phyloP scores from a whole-genome alignment of 53 echinoderm and acorn worm genomes.

The Crossaster papposus region DNA sequence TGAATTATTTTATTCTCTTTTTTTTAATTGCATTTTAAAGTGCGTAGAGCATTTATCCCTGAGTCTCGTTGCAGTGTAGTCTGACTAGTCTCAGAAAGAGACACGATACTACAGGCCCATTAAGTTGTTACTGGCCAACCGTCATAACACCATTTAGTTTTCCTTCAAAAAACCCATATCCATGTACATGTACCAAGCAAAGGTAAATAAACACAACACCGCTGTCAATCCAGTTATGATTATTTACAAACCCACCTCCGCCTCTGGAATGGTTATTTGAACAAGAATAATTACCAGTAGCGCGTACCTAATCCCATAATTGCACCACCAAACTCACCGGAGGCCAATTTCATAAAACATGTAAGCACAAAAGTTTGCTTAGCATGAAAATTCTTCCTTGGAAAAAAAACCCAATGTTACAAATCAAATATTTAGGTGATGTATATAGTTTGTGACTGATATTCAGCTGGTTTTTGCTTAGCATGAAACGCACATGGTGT shows the following conservation, averaged over 20 bases:
- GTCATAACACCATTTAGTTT: neutral
- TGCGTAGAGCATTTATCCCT: neutral
- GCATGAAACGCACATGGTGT: too few relatives aligned
- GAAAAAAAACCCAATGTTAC: too few relatives aligned
- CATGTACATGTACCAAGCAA: neutral
- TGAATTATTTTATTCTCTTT: too few relatives aligned
- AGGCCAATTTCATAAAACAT: too few relatives aligned
- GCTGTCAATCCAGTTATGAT: conserved; percentile 8
- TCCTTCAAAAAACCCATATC: neutral
- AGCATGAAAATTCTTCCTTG: too few relatives aligned
- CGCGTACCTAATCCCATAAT: conserved; percentile 27
- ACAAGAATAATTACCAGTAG: conserved; percentile 20
- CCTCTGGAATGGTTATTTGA: conserved; percentile 32
- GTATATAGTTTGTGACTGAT: too few relatives aligned
- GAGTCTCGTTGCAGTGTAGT: neutral
- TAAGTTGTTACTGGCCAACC: neutral
- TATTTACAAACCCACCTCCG: conserved; percentile 37
- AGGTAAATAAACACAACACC: conserved; percentile 34
- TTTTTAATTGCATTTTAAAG: neutral
- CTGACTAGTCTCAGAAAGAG: neutral
- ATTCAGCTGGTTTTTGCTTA: too few relatives aligned
- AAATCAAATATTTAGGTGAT: too few relatives aligned
- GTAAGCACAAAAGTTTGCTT: too few relatives aligned
- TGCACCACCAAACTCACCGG: neutral
- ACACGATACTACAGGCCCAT: neutral